Evolutionary conservation across 2,113 vertebrate genomes (phyloP), one percentile per base, ranked within the genome.

Genomic region (Laticauda colubrina): DNA sequence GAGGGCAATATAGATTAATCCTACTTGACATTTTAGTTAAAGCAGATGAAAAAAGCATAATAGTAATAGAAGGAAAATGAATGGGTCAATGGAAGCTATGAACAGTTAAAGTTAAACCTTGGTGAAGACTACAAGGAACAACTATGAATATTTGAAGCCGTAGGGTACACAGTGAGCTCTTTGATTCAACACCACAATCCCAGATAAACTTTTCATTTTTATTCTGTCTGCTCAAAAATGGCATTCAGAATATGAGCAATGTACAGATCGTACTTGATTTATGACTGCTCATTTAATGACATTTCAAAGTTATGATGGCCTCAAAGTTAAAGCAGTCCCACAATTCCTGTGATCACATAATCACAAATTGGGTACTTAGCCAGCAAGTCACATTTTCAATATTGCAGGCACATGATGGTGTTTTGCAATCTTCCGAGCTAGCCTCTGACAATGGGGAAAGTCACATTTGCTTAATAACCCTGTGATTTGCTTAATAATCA

Each of bases 11-110:
- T 0, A 88, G 23, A 93, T 95, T 95, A 93, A 91, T 93, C 86
- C n/a, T 93, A 1, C 11, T 89, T 94, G 53, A 90, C 0, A 61
- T 94, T 93, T 94, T 29, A 88, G 53, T 86, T 75, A 91, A 85
- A 39, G 5, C 95, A 91, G 6, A 53, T 89, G 95, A 48, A 45
- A 90, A 59, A 7, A 15, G 93, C 54, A 1, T 0, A 0, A 61
- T 53, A 34, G 54, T 53, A 93, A 54, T 29, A 53, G 56, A 86
- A 91, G 69, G 45, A 81, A 96, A 87, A 24, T 0, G 91, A 56
- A 10, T 1, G 89, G 88, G 53, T 90, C 0, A 54, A 89, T 75
- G 54, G 2, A 94, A 91, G 2, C 85, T 0, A 34, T 95, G 92
- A 90, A 88, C 94, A n/a, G 8, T 57, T 88, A 81, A 87, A 2